Base-by-base conservation (phyloP, 2,113 vertebrate genomes). In the Aix galericulata region DNA sequence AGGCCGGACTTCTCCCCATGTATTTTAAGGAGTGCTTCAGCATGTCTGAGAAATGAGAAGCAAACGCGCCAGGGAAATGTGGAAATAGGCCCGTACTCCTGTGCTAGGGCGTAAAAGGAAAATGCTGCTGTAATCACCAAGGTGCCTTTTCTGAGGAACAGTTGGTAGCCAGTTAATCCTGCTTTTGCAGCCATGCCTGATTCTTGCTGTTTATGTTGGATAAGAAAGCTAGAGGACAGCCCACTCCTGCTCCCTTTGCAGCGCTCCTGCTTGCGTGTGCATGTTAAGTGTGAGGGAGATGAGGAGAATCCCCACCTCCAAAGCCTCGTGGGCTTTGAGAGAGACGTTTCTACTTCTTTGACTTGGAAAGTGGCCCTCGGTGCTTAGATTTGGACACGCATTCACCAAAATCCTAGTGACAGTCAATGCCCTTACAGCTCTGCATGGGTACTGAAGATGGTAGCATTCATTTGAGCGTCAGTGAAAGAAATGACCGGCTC, bases 241-340 rank as follows among this genome's bases (percentile, higher is more conserved):
- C 63, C 46, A 3, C 12, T 75, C n/a, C 11, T 34, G 32, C 17
- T 81, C 15, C 21, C 52, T 79, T 46, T 93, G 56, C 26, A 34
- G 2, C 0, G 0, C 42, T 72, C 77, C 40, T 84, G 53, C 52
- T 67, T 55, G 40, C 2, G 4, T 53, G 3, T 32, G 5, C 5
- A 2, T 80, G 58, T 16, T n/a, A 55, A 63, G 21, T 23, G 40
- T 69, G 82, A 68, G 73, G 75, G 60, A 53, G 9, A 40, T 42
- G 32, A n/a, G n/a, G 53, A 72, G 38, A 85, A 36, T 40, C 71
- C 53, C 84, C 10, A 21, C 0, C 17, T 72, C 29, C 23, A 21
- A 13, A 90, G 11, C 64, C 56, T 55, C 6, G 0, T 40, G 22
- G 2, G 9, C 31, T 63, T 62, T 68, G 4, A 29, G 56, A 48